Conservation (phyloP, 2,113 vertebrate species). For the Caranx melampygus region DNA sequence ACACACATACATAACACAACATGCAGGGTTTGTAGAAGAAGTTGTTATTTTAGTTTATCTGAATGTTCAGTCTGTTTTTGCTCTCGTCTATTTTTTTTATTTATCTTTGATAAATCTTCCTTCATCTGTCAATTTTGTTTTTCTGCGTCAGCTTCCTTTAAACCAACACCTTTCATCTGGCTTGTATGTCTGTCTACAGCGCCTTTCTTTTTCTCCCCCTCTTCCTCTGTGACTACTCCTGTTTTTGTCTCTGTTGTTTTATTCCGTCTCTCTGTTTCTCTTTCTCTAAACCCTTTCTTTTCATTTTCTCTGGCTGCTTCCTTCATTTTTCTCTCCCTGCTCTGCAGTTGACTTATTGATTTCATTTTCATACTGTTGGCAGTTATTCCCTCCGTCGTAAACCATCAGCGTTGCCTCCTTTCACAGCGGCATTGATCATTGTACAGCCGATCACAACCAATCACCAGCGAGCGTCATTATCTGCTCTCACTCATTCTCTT, state of each 20-base stretch:
- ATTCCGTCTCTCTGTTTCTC: constrained; percentile 29
- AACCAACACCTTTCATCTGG: constrained; percentile 63
- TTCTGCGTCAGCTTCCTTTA: constrained; percentile 48
- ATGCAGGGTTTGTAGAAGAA: constrained; percentile 21
- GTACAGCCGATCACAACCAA: constrained; percentile 65
- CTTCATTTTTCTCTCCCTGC: constrained; percentile 38
- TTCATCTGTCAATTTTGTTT: constrained; percentile 65
- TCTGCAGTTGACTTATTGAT: constrained; percentile 69
- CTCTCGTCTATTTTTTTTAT: constrained; percentile 35
- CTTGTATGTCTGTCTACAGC: constrained; percentile 33
- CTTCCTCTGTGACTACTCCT: constrained; percentile 17
- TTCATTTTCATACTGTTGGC: constrained; percentile 75
- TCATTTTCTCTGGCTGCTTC: constrained; percentile 16
- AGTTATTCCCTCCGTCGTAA: constrained; percentile 65
- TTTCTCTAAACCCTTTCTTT: constrained; percentile 20
- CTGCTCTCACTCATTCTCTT: constrained; percentile 45
- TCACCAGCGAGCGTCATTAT: constrained; percentile 65
- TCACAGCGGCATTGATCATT: constrained; percentile 70
- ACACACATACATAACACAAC: not conserved
- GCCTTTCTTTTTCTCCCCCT: constrained; percentile 6
- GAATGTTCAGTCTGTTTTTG: constrained; percentile 14
- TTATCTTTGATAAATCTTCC: constrained; percentile 56
- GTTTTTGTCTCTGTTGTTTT: constrained; percentile 57
- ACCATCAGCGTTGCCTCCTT: constrained; percentile 67
- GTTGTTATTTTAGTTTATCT: constrained; percentile 33